These are phyloP conservation scores for Apamea monoglypha DNA, from an alignment of 2,888 invertebrate genomes.

Conservation along the genomic window DNA sequence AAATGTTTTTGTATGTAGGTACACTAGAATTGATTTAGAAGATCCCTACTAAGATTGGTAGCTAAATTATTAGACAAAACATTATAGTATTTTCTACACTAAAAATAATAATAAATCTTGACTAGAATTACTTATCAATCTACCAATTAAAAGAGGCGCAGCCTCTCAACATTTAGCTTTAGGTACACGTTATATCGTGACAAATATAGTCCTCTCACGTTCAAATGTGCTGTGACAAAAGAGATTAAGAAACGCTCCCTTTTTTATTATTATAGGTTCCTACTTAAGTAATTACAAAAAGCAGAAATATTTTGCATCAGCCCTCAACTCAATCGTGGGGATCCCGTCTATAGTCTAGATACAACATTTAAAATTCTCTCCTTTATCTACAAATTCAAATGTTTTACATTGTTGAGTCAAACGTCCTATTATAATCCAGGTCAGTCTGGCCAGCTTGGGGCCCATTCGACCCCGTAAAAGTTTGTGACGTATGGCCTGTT, in stretches of 20 bases:
- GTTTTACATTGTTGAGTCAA: constrained; percentile 6
- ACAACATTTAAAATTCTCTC: background rate
- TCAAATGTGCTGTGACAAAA: background rate
- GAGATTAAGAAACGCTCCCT: background rate
- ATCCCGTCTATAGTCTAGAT: background rate
- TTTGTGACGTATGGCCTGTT: constrained; percentile 45
- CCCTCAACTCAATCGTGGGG: too few relatives aligned
- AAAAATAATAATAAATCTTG: background rate
- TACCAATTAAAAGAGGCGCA: constrained; percentile 9
- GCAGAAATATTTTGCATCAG: background rate
- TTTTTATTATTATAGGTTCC: background rate
- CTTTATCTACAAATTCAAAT: background rate
- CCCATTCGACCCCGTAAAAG: constrained; percentile 40
- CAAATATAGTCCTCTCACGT: background rate
- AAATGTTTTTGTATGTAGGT: background rate
- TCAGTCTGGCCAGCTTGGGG: constrained; percentile 23
- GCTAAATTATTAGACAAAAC: background rate
- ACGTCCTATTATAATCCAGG: constrained; percentile 27
- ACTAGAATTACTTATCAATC: constrained; percentile 4
- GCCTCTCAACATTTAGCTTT: background rate
- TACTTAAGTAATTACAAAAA: background rate
- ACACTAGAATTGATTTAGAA: background rate
- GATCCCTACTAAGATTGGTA: background rate
- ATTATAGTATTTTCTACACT: background rate
- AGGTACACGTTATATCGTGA: background rate